A percentile compares a stretch with the other conserved stretches of the same genome.
Conservation (phyloP, 2,113 vertebrate species). For the Sebastes fasciatus region DNA sequence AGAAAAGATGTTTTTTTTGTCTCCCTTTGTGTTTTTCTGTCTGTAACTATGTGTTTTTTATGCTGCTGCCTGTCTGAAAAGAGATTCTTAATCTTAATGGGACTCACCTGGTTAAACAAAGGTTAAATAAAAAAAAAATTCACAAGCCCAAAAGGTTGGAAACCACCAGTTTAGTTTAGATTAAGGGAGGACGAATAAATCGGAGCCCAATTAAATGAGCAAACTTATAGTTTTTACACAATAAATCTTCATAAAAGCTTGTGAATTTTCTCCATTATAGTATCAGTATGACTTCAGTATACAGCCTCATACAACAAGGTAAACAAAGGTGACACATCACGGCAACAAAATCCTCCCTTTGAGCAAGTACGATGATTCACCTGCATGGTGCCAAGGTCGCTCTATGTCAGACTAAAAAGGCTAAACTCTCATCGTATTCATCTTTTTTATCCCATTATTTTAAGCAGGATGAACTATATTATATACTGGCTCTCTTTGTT, state of each 20-base stretch:
- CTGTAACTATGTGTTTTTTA: too few relatives aligned
- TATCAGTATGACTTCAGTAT: not conserved
- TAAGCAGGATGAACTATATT: not conserved
- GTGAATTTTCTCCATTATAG: not conserved
- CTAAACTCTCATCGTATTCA: not conserved
- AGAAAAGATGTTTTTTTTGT: too few relatives aligned
- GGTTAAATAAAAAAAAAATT: too few relatives aligned
- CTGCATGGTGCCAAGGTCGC: constrained; percentile 32
- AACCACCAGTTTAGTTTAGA: not conserved
- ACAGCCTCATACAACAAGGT: not conserved
- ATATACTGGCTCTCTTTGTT: not conserved
- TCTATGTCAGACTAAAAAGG: constrained; percentile 24
- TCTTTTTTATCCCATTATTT: not conserved
- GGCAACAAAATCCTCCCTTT: constrained; percentile 23
- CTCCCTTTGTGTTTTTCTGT: too few relatives aligned
- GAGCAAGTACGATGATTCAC: constrained; percentile 48
- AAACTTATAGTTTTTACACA: not conserved
- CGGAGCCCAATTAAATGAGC: not conserved
- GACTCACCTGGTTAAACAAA: too few relatives aligned
- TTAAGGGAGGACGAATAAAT: not conserved
- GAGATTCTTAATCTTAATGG: too few relatives aligned
- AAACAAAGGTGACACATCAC: constrained; percentile 10
- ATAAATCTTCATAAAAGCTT: not conserved
- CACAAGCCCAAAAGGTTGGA: not conserved
- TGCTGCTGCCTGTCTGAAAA: too few relatives aligned